These are phyloP conservation scores for Anniella stebbinsi DNA, from an alignment of 2,797 vertebrate species.

Conservation along the genomic window DNA sequence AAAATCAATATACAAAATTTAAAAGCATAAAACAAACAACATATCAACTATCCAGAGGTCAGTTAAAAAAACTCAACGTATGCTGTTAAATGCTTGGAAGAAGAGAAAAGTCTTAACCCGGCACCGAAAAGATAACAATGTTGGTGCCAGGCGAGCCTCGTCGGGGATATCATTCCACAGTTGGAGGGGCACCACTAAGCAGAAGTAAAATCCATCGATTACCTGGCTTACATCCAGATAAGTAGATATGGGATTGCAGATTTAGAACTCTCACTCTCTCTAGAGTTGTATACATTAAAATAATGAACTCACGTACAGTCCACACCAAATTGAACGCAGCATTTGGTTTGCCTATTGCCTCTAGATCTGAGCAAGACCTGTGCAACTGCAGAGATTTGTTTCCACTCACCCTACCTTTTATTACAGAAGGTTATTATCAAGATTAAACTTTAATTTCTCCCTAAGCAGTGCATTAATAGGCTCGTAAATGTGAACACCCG, in stretches of 20 bases:
- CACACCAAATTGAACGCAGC: slow-evolving; percentile 7
- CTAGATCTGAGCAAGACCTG: slow-evolving; percentile 64
- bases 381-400: slow-evolving; percentile 65
- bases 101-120: no score
- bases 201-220: no score
- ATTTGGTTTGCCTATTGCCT: slow-evolving; percentile 46
- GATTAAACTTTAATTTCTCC: slow-evolving; percentile 82
- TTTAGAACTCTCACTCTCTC: neutral
- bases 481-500: slow-evolving; percentile 79
- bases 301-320: neutral
- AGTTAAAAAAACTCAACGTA: no score
- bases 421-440: slow-evolving; percentile 79
- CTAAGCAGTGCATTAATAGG: slow-evolving; percentile 79
- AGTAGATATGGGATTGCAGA: neutral
- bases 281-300: neutral
- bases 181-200: no score
- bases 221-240: no score
- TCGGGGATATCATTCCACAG: no score
- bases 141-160: no score
- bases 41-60: no score
- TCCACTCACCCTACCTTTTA: slow-evolving; percentile 69
- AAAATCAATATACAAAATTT: no score
- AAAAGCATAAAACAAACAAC: no score
- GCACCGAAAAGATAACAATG: no score
- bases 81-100: no score